Evolutionary conservation across 2,888 invertebrate genomes (phyloP).

Genomic region (Ecliptopera silaceata): DNA sequence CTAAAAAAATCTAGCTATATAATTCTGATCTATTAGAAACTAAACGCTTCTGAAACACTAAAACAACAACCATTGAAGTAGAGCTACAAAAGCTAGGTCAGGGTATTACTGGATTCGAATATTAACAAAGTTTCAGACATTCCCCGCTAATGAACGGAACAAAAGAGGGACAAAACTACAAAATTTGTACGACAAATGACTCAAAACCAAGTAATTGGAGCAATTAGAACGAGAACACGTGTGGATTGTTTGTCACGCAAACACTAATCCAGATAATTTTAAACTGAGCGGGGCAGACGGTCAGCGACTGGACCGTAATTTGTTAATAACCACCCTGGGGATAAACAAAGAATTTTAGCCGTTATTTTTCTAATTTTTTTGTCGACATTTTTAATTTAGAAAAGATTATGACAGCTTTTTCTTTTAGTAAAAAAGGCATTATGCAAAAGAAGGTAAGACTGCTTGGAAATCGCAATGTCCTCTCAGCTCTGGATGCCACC

Average conservation of each 20-base stretch:
- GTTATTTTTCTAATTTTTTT: not conserved
- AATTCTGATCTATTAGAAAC: not conserved
- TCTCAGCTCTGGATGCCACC: no score
- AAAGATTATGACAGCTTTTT: no score
- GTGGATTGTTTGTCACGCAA: constrained; percentile 26
- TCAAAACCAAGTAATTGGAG: constrained; percentile 27
- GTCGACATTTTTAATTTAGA: no score
- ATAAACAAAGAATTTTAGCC: not conserved
- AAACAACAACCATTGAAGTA: constrained; percentile 5
- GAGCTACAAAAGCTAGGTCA: constrained; percentile 10
- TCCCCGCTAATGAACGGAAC: constrained; percentile 9
- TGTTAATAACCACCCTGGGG: constrained; percentile 4
- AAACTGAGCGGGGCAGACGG: constrained; percentile 10
- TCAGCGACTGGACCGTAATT: constrained; percentile 10
- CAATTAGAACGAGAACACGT: constrained; percentile 29
- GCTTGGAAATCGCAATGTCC: no score
- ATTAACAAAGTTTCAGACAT: constrained; percentile 19
- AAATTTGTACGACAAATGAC: constrained; percentile 14
- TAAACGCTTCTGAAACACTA: not conserved
- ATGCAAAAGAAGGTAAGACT: no score
- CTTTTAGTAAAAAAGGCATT: no score
- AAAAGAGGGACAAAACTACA: constrained; percentile 16
- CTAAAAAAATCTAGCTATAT: no score
- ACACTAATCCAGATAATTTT: constrained; percentile 19
- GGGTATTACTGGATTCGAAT: constrained; percentile 18